phyloP scores from a whole-genome alignment of 2,888 invertebrate species.

The Eustalomyia histrio region DNA sequence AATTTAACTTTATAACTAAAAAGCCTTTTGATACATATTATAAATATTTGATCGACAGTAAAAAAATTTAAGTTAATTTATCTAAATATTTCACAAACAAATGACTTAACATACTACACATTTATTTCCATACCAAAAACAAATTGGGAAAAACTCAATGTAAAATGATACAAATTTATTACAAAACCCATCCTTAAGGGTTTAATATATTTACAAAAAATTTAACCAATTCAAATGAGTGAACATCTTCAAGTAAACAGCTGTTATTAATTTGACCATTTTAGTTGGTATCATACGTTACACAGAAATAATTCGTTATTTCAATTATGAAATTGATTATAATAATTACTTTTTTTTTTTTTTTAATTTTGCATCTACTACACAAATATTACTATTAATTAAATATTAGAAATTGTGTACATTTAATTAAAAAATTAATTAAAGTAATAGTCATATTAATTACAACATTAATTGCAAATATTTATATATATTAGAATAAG shows the following conservation, averaged over 20 bases:
- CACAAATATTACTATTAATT: too few relatives aligned
- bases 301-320: too few relatives aligned
- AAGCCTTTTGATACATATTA: not conserved
- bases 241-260: conserved; percentile 40
- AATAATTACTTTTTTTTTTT: too few relatives aligned
- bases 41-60: conserved; percentile 29
- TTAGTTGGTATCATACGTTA: conserved; percentile 14
- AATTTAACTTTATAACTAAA: not conserved
- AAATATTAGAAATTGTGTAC: too few relatives aligned
- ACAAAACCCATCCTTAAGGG: conserved; percentile 20
- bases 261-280: conserved; percentile 59
- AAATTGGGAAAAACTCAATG: conserved; percentile 7
- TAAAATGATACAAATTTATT: conserved; percentile 4
- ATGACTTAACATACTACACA: conserved; percentile 20
- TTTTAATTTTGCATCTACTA: too few relatives aligned
- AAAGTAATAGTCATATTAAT: too few relatives aligned
- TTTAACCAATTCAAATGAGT: conserved; percentile 27
- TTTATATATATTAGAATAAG: too few relatives aligned
- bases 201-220: conserved; percentile 19
- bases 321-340: too few relatives aligned
- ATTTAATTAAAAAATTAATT: too few relatives aligned
- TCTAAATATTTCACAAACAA: conserved; percentile 25
- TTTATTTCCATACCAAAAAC: conserved; percentile 25
- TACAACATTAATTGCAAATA: too few relatives aligned
- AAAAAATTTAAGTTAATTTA: conserved; percentile 41